phyloP scores from a whole-genome alignment of 2,113 vertebrate species.

The Salvator merianae region DNA sequence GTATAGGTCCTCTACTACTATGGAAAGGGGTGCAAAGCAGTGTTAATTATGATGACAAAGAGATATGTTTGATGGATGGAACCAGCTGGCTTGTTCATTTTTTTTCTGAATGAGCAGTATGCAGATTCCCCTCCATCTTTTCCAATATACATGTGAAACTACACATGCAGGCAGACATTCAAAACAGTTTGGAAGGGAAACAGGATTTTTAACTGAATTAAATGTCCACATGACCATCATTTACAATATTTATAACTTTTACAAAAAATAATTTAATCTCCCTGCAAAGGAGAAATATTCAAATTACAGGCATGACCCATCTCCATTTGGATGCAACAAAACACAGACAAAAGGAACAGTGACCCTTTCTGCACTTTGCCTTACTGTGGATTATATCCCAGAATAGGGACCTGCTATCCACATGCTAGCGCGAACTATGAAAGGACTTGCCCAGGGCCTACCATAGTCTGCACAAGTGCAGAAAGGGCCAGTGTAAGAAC shows the following conservation, averaged over 20 bases:
- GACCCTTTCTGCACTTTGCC: too few species aligned
- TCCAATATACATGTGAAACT: background rate
- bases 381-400: too few species aligned
- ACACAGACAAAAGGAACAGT: background rate
- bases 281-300: background rate
- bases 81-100: background rate
- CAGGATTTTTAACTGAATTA: background rate
- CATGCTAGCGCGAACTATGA: too few species aligned
- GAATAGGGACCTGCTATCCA: too few species aligned
- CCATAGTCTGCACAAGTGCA: too few species aligned
- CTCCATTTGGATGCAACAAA: background rate
- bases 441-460: too few species aligned
- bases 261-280: background rate
- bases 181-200: background rate
- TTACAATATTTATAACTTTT: too few species aligned
- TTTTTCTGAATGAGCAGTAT: background rate
- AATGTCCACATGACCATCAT: background rate
- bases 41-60: rapidly evolving
- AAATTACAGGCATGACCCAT: background rate
- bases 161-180: too few species aligned
- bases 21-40: rapidly evolving
- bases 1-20: rapidly evolving
- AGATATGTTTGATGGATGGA: background rate
- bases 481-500: too few species aligned
- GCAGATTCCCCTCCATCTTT: background rate